Conservation (phyloP, 2,113 vertebrate species). For the Astur gentilis region DNA sequence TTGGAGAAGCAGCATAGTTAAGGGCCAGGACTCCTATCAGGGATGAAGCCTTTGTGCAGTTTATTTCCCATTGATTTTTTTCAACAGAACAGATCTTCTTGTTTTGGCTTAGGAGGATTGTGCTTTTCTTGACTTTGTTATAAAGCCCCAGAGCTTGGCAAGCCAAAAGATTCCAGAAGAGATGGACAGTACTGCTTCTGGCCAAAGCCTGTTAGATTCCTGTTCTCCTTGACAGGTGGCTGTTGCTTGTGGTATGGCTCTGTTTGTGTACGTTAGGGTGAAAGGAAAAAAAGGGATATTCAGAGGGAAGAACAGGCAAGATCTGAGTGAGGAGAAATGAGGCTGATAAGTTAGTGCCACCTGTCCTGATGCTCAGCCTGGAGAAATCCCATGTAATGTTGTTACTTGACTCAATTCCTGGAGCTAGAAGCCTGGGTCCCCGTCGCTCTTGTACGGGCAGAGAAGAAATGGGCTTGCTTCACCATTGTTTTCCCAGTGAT, state of each 20-base stretch:
- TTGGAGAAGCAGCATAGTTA: background rate
- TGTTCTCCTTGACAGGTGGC: background rate
- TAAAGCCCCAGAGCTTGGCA: background rate
- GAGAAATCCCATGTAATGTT: background rate
- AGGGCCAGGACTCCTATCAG: background rate
- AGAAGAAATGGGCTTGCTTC: background rate
- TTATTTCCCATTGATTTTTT: background rate
- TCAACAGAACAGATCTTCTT: background rate
- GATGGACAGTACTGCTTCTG: background rate
- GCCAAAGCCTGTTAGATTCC: background rate
- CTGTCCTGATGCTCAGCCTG: background rate
- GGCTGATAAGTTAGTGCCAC: background rate
- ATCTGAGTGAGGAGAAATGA: background rate
- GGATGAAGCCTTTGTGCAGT: background rate
- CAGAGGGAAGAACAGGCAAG: background rate
- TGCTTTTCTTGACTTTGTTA: background rate
- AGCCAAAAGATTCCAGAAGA: background rate
- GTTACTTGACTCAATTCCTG: background rate
- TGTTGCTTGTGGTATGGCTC: background rate
- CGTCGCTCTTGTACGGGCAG: background rate
- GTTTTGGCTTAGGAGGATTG: background rate
- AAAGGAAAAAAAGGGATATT: background rate
- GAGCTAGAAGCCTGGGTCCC: background rate
- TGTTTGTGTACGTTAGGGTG: rapidly evolving
- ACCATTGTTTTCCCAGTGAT: background rate